A percentile compares a stretch with the other conserved stretches of the same genome.
These are phyloP conservation scores for Dynastes hyllus DNA, from an alignment of 2,888 invertebrate genomes.

Conservation along the genomic window DNA sequence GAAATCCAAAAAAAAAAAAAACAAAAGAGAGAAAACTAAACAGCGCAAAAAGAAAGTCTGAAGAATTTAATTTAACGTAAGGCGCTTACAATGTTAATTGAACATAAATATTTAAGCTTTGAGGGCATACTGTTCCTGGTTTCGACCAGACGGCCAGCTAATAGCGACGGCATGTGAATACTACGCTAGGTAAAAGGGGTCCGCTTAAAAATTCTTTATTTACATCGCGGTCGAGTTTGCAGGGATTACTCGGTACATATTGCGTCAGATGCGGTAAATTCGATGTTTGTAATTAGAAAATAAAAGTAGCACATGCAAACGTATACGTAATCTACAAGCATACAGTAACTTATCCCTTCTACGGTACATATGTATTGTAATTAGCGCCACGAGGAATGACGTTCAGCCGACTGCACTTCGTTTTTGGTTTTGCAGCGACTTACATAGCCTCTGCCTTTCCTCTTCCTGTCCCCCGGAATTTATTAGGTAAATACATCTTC, in stretches of 20 bases:
- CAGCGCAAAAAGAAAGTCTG: neutral
- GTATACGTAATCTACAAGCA: too few relatives aligned
- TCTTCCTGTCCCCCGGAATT: too few relatives aligned
- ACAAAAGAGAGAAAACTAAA: neutral
- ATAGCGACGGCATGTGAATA: constrained; percentile 7
- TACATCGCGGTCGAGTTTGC: constrained; percentile 6
- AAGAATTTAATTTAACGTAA: constrained; percentile 36
- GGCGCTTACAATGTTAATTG: constrained; percentile 45
- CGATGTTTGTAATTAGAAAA: constrained; percentile 8
- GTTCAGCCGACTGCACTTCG: too few relatives aligned
- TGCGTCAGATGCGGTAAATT: constrained; percentile 17
- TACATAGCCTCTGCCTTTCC: too few relatives aligned
- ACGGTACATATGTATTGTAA: too few relatives aligned
- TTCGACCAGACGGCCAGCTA: neutral
- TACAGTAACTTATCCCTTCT: too few relatives aligned
- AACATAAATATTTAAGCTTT: constrained; percentile 47
- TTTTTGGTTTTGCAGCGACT: too few relatives aligned
- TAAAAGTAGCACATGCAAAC: too few relatives aligned
- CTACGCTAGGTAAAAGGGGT: neutral
- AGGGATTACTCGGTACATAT: constrained; percentile 36
- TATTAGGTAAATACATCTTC: too few relatives aligned
- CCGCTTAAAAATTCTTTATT: constrained; percentile 27
- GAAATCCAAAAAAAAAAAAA: neutral
- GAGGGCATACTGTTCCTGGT: neutral
- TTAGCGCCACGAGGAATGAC: too few relatives aligned